A percentile compares a stretch with the other conserved stretches of the same genome.
phyloP scores from a whole-genome alignment of 1,140 invertebrate species.

The Drosophila tani region DNA sequence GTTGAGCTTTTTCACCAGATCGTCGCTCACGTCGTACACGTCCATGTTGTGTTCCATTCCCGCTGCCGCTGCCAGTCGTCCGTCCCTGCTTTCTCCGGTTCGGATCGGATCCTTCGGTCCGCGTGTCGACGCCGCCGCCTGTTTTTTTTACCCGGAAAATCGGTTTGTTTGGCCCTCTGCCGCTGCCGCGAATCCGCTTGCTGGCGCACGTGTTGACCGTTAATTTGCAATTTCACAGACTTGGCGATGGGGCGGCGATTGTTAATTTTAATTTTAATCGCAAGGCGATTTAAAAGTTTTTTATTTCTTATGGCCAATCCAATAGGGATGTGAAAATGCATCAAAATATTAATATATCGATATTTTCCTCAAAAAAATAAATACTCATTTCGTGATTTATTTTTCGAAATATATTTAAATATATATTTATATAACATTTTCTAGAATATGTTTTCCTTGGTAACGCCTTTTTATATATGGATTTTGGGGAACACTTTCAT shows the following conservation, averaged over 20 bases:
- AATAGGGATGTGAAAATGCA: conserved; percentile 8
- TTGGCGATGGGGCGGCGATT: conserved; percentile 2
- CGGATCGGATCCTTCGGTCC: conserved; percentile 53
- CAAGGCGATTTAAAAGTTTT: conserved; percentile 36
- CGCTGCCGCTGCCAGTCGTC: conserved; percentile 13
- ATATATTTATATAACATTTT: not conserved
- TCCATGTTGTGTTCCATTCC: conserved; percentile 62
- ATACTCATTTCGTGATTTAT: not conserved
- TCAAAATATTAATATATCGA: conserved; percentile 1
- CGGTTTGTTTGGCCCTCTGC: conserved; percentile 30
- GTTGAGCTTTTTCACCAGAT: conserved; percentile 79
- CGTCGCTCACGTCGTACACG: conserved; percentile 82
- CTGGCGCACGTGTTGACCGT: conserved; percentile 22
- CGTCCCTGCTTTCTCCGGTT: conserved; percentile 26
- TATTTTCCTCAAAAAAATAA: not conserved
- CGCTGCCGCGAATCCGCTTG: conserved; percentile 13
- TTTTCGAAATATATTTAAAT: not conserved
- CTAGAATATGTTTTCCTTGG: no score
- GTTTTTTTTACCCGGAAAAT: conserved; percentile 68
- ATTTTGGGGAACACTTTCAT: not conserved
- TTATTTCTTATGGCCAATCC: conserved; percentile 38
- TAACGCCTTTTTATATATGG: not conserved
- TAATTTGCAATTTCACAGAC: conserved; percentile 62
- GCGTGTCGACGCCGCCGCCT: conserved; percentile 70
- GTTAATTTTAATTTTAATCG: not conserved